These are phyloP conservation scores for Agriopis leucophaearia DNA, from an alignment of 2,888 invertebrate species.

Conservation along the genomic window DNA sequence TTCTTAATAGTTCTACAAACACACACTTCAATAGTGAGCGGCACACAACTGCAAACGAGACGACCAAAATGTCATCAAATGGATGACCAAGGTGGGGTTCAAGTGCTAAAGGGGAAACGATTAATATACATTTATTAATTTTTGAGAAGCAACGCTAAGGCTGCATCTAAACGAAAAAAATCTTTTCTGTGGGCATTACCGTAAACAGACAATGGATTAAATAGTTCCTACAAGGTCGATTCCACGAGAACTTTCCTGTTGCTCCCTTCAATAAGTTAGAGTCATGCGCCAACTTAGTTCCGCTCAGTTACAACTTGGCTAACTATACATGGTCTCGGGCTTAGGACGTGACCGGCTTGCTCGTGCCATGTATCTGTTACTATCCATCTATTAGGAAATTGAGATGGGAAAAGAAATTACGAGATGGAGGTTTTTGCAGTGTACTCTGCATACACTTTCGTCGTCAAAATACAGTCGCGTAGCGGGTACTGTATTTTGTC, in stretches of 20 bases:
- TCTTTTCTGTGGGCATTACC: neutral
- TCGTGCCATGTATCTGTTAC: slow-evolving; percentile 4
- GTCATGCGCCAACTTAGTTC: slow-evolving; percentile 31
- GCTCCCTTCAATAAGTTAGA: slow-evolving; percentile 19
- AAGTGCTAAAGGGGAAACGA: too few species aligned
- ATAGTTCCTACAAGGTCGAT: slow-evolving; percentile 7
- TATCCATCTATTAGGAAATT: slow-evolving; percentile 31
- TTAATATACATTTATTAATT: too few species aligned
- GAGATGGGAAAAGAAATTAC: slow-evolving; percentile 7
- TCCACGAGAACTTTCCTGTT: slow-evolving; percentile 12
- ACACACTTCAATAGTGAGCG: too few species aligned
- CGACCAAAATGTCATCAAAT: too few species aligned
- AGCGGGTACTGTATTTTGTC: neutral
- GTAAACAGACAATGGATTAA: slow-evolving; percentile 10
- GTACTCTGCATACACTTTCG: too few species aligned
- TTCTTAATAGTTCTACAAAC: too few species aligned
- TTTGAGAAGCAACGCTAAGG: too few species aligned
- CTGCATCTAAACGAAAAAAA: too few species aligned
- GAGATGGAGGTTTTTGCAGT: neutral
- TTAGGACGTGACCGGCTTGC: slow-evolving; percentile 36
- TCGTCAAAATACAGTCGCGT: too few species aligned
- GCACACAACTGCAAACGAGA: too few species aligned
- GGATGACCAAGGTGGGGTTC: too few species aligned
- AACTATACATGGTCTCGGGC: slow-evolving; percentile 39
- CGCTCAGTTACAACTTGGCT: slow-evolving; percentile 34